Evolutionary conservation across 2,797 vertebrate species (phyloP).

Genomic region (Pampus argenteus): DNA sequence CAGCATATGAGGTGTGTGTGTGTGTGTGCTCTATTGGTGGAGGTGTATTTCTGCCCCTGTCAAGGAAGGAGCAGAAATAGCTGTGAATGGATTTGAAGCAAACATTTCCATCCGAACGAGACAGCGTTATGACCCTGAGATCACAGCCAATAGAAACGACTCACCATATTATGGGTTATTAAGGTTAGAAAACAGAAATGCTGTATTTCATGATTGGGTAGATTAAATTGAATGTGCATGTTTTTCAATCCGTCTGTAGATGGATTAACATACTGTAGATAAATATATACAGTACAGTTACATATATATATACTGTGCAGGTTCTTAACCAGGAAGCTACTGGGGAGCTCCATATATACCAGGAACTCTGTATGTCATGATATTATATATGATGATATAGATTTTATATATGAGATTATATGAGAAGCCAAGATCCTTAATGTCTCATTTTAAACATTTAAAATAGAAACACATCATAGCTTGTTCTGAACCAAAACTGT

Average conservation of each 20-base stretch:
- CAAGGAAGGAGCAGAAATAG: conserved; percentile 4
- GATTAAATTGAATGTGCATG: not conserved
- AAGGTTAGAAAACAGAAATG: not conserved
- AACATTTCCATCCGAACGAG: too few relatives aligned
- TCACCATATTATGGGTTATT: not conserved
- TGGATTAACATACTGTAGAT: not conserved
- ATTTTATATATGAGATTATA: too few relatives aligned
- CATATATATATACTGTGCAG: too few relatives aligned
- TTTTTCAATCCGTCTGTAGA: not conserved
- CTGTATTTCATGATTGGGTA: not conserved
- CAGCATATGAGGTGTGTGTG: conserved; percentile 24
- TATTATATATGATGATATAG: too few relatives aligned
- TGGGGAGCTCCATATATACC: too few relatives aligned
- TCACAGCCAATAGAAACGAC: not conserved
- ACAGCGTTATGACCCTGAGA: too few relatives aligned
- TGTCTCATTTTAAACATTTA: too few relatives aligned
- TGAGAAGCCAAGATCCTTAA: too few relatives aligned
- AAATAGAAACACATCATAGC: too few relatives aligned
- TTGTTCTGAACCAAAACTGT: too few relatives aligned
- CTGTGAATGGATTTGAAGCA: conserved; percentile 27
- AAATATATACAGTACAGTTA: not conserved
- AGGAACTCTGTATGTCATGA: too few relatives aligned
- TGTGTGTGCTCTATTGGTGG: not conserved
- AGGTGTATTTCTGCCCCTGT: conserved; percentile 30
- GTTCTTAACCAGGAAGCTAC: too few relatives aligned